These are phyloP conservation scores for Osmerus mordax DNA, from an alignment of 2,113 vertebrate genomes.

Conservation along the genomic window DNA sequence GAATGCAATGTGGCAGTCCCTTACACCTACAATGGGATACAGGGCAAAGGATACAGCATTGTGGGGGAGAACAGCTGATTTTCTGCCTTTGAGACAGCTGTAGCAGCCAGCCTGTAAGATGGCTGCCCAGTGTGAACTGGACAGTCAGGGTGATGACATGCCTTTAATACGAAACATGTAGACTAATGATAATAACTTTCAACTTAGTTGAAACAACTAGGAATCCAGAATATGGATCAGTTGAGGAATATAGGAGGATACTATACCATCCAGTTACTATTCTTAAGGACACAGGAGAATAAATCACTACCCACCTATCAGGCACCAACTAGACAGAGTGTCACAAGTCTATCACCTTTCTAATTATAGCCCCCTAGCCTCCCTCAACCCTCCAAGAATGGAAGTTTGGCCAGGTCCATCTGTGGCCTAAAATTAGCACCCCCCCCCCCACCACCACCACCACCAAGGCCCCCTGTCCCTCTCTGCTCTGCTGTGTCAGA, in stretches of 20 bases:
- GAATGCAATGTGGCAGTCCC: constrained; percentile 35
- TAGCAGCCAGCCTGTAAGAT: constrained; percentile 33
- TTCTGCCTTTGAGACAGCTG: constrained; percentile 50
- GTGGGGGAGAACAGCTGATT: constrained; percentile 54
- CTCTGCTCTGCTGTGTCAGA: constrained; percentile 25
- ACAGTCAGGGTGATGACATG: constrained; percentile 13
- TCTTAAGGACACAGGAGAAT: background rate
- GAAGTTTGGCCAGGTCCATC: constrained; percentile 81
- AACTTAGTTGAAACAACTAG: too few species aligned
- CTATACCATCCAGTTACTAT: too few species aligned
- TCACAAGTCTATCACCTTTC: constrained; percentile 75
- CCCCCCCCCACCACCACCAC: too few species aligned
- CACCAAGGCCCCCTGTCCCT: constrained; percentile 37
- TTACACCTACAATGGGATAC: background rate
- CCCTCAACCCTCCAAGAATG: constrained; percentile 81
- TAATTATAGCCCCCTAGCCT: constrained; percentile 79
- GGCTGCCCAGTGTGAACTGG: constrained; percentile 22
- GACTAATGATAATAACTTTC: too few species aligned
- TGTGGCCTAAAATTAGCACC: constrained; percentile 82
- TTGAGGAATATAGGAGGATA: too few species aligned
- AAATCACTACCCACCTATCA: constrained; percentile 15
- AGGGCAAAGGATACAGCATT: background rate
- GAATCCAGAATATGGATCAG: too few species aligned
- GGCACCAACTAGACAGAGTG: constrained; percentile 31
- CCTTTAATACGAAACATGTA: background rate